Conservation (phyloP, 2,113 vertebrate genomes). For the Pygoscelis adeliae region DNA sequence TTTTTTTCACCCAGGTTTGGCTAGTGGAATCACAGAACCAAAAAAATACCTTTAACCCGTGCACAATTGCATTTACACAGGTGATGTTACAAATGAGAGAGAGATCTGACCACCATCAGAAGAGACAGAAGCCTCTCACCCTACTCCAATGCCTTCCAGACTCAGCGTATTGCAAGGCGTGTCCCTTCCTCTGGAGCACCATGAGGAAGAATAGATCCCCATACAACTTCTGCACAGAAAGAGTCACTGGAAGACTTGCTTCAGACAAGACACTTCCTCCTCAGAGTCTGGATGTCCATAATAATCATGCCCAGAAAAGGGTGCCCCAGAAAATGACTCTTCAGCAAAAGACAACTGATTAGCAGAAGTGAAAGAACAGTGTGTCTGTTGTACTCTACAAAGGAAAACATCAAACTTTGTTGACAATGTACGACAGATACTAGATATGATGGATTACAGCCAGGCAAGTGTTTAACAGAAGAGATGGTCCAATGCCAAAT, state of each 20-base stretch:
- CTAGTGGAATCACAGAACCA: background rate
- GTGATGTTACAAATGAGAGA: background rate
- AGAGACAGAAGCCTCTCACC: background rate
- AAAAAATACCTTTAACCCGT: background rate
- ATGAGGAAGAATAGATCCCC: background rate
- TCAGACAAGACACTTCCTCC: background rate
- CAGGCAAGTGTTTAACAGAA: background rate
- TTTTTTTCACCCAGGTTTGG: background rate
- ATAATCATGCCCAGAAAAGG: background rate
- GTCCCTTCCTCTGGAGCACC: background rate
- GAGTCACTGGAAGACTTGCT: background rate
- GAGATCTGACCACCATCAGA: background rate
- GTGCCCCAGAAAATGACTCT: background rate
- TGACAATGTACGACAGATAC: background rate
- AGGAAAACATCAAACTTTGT: background rate
- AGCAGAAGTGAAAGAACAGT: background rate
- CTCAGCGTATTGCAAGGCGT: rapidly evolving
- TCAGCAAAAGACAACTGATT: background rate
- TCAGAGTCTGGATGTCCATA: background rate
- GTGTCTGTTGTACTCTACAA: background rate
- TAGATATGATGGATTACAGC: background rate
- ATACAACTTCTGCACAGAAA: background rate
- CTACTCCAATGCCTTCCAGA: background rate
- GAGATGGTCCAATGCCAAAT: background rate
- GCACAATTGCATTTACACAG: background rate